Percentiles rank a stretch among this genome's conserved stretches.
These are phyloP conservation scores for Maniola jurtina DNA, from an alignment of 1,140 invertebrate species.

Conservation along the genomic window DNA sequence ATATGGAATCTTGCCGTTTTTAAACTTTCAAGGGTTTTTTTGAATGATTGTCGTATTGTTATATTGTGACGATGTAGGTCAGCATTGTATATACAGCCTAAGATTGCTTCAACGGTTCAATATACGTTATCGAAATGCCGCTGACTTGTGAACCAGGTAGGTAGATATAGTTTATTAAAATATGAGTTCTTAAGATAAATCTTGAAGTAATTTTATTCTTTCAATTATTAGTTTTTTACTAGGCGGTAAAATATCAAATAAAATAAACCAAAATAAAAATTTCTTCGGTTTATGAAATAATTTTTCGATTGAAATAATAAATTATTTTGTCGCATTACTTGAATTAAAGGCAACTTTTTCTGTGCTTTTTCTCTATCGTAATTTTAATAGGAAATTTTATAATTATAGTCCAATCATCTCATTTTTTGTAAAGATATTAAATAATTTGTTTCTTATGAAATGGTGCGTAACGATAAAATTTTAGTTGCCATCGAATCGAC, in stretches of 20 bases:
- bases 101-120: slow-evolving; percentile 19
- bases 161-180: slow-evolving; percentile 16
- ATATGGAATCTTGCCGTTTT: too few relatives aligned
- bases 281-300: neutral
- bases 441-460: slow-evolving; percentile 36
- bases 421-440: slow-evolving; percentile 13
- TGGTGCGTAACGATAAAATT: slow-evolving; percentile 38
- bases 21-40: neutral
- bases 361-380: neutral
- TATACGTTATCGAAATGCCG: slow-evolving; percentile 11
- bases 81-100: slow-evolving; percentile 29
- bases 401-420: slow-evolving; percentile 25
- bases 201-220: neutral
- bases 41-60: neutral
- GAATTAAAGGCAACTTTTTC: neutral
- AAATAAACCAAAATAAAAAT: neutral
- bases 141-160: slow-evolving; percentile 33
- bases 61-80: neutral
- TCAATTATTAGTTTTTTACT: neutral
- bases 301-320: neutral
- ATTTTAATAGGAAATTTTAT: slow-evolving; percentile 27
- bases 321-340: neutral
- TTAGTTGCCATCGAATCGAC: slow-evolving; percentile 41
- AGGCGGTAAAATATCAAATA: neutral
- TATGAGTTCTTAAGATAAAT: slow-evolving; percentile 1